Percentiles rank a stretch among this genome's conserved stretches.
phyloP scores from a whole-genome alignment of 2,888 invertebrate species.

The Resseliella maxima region DNA sequence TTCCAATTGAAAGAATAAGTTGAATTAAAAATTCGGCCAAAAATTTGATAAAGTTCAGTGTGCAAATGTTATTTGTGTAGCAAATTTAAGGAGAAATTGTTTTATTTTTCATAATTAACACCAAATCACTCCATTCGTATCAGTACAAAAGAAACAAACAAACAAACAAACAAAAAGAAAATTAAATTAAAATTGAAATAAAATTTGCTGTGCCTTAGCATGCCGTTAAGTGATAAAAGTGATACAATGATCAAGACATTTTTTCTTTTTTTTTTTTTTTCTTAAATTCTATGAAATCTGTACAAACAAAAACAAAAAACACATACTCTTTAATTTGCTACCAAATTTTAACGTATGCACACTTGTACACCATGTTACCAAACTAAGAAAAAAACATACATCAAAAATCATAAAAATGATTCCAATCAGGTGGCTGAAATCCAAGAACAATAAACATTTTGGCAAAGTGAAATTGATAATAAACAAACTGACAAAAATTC shows the following conservation, averaged over 20 bases:
- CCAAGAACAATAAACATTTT: background rate
- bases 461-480: background rate
- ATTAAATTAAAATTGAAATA: background rate
- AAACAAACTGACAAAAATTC: background rate
- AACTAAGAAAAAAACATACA: background rate
- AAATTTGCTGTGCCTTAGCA: slow-evolving; percentile 40
- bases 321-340: background rate
- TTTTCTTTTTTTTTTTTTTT: background rate
- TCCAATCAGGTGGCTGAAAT: background rate
- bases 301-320: background rate
- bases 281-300: background rate
- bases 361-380: no score
- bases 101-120: background rate
- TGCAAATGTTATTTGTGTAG: background rate
- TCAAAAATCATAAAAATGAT: background rate
- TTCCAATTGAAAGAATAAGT: background rate
- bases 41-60: background rate
- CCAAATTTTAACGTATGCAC: background rate
- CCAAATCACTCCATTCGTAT: background rate
- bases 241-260: background rate
- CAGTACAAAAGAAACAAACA: background rate
- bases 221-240: slow-evolving; percentile 47
- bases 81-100: background rate
- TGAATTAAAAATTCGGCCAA: background rate
- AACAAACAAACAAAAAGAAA: background rate